A percentile compares a stretch with the other conserved stretches of the same genome.
These are phyloP conservation scores for Ceraclea dissimilis DNA, from an alignment of 2,888 invertebrate species.

Conservation along the genomic window DNA sequence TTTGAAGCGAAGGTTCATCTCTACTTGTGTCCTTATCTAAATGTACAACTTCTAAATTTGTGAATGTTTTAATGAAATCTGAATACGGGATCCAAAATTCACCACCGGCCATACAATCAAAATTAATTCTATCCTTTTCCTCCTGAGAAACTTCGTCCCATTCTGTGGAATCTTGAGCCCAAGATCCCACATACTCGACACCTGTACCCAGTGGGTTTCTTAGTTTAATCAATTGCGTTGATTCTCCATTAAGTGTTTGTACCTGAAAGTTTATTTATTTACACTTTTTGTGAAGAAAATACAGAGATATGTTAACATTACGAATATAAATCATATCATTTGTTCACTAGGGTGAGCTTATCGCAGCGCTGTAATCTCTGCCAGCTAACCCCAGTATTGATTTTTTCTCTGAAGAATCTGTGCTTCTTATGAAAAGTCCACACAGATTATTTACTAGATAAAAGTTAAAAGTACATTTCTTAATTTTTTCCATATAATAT, in stretches of 20 bases:
- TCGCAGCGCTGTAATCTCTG: too few relatives aligned
- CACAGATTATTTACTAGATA: too few relatives aligned
- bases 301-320: too few relatives aligned
- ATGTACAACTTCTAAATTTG: conserved; percentile 76
- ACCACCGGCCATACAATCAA: conserved; percentile 49
- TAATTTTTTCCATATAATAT: neutral
- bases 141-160: conserved; percentile 71
- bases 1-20: conserved; percentile 73
- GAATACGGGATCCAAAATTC: conserved; percentile 80
- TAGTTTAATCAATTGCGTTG: conserved; percentile 62
- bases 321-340: too few relatives aligned
- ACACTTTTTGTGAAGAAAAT: too few relatives aligned
- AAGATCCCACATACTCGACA: conserved; percentile 61
- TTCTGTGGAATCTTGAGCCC: conserved; percentile 58
- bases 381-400: too few relatives aligned
- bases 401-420: too few relatives aligned
- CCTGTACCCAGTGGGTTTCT: conserved; percentile 59
- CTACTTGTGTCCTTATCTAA: conserved; percentile 79
- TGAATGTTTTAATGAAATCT: conserved; percentile 76
- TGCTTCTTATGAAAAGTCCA: too few relatives aligned
- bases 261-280: too few relatives aligned
- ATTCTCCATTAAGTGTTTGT: conserved; percentile 63
- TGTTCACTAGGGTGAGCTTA: too few relatives aligned
- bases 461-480: neutral
- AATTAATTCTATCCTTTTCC: conserved; percentile 62